phyloP scores from a whole-genome alignment of 2,888 invertebrate genomes.

The Oscheius sp. region DNA sequence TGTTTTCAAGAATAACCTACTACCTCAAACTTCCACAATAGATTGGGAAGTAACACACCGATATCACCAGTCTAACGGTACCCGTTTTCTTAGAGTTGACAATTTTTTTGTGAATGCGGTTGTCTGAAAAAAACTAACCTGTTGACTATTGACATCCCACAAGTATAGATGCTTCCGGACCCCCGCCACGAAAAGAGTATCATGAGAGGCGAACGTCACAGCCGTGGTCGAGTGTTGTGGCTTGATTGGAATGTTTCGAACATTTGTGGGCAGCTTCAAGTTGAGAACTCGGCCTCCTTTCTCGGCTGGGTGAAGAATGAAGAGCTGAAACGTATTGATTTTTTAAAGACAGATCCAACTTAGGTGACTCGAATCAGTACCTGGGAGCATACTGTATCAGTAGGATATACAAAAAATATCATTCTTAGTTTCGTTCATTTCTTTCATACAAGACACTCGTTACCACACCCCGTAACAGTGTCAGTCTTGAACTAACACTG shows the following conservation, averaged over 20 bases:
- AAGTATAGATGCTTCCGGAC: slow-evolving; percentile 93
- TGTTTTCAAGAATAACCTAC: neutral
- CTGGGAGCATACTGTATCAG: no score
- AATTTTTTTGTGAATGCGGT: no score
- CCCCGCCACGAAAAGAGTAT: slow-evolving; percentile 92
- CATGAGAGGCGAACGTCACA: slow-evolving; percentile 89
- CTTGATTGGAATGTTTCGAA: slow-evolving; percentile 76
- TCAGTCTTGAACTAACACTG: no score
- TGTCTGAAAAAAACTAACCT: slow-evolving; percentile 69
- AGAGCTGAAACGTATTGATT: slow-evolving; percentile 44
- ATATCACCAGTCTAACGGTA: no score
- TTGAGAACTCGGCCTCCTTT: slow-evolving; percentile 40
- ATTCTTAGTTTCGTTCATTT: no score
- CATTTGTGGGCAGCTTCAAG: slow-evolving; percentile 62
- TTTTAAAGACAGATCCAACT: neutral
- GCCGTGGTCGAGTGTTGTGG: slow-evolving; percentile 88
- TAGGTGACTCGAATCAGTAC: no score
- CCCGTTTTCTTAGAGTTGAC: no score
- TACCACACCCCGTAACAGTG: no score
- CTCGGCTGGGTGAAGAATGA: slow-evolving; percentile 54
- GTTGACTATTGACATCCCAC: slow-evolving; percentile 82
- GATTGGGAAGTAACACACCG: no score
- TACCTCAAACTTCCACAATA: no score
- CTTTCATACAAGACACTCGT: no score
- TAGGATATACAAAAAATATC: no score